phyloP scores from a whole-genome alignment of 2,113 vertebrate genomes.

The Barbus barbus region DNA sequence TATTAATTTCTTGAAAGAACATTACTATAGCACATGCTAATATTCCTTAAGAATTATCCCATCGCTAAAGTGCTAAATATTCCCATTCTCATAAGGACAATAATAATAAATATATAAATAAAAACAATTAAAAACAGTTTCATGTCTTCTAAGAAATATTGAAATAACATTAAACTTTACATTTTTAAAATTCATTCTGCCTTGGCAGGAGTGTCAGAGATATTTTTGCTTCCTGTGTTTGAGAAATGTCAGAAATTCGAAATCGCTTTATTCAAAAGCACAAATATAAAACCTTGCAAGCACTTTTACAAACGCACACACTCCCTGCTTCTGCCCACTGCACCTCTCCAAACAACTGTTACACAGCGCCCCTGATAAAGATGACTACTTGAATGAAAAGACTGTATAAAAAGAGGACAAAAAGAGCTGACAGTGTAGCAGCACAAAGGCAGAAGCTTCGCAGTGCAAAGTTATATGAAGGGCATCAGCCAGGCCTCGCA shows the following conservation, averaged over 20 bases:
- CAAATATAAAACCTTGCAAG: conserved; percentile 28
- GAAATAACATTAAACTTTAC: no score
- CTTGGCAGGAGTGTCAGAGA: neutral
- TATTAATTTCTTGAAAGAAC: no score
- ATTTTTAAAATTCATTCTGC: neutral
- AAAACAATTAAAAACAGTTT: neutral
- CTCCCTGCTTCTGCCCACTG: conserved; percentile 40
- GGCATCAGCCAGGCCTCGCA: conserved; percentile 99
- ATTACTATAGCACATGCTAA: neutral
- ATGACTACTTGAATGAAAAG: conserved; percentile 49
- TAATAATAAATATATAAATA: neutral
- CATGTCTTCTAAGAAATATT: neutral
- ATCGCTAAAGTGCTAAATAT: neutral
- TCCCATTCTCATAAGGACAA: neutral
- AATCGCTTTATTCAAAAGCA: neutral
- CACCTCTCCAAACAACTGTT: conserved; percentile 59
- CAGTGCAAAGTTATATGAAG: conserved; percentile 99
- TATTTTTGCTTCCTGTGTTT: conserved; percentile 11
- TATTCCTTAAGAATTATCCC: neutral
- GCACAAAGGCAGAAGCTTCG: conserved; percentile 90
- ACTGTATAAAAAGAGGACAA: conserved; percentile 35
- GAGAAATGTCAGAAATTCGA: conserved; percentile 1
- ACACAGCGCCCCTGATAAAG: conserved; percentile 63
- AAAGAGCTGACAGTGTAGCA: conserved; percentile 54
- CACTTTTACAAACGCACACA: conserved; percentile 35